phyloP scores from a whole-genome alignment of 1,140 invertebrate genomes.

The Drosophila sulfurigaster region DNA sequence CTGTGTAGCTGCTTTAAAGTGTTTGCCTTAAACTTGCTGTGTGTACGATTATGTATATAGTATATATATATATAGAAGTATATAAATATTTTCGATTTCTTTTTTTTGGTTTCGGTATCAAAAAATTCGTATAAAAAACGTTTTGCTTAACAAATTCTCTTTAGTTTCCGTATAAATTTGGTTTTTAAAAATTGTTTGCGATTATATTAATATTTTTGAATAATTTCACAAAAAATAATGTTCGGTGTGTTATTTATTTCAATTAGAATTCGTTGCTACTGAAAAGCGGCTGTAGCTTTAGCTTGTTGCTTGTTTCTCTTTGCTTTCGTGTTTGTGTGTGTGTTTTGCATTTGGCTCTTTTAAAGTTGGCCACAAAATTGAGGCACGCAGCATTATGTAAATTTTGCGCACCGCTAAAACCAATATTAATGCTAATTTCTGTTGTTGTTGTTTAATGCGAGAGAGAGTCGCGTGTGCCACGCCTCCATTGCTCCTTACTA shows the following conservation, averaged over 20 bases:
- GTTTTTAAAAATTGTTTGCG: slow-evolving; percentile 68
- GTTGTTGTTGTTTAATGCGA: neutral
- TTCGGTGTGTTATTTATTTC: slow-evolving; percentile 38
- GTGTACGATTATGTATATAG: slow-evolving; percentile 47
- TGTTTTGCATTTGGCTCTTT: neutral
- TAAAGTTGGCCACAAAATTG: slow-evolving; percentile 2
- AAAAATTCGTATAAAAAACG: slow-evolving; percentile 80
- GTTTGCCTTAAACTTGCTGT: slow-evolving; percentile 36
- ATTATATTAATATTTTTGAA: slow-evolving; percentile 27
- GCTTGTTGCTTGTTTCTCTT: neutral
- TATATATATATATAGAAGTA: slow-evolving; percentile 64
- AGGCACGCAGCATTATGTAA: slow-evolving; percentile 30
- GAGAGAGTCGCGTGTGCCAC: slow-evolving; percentile 51
- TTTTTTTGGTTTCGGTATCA: slow-evolving; percentile 59
- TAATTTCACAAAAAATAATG: slow-evolving; percentile 45
- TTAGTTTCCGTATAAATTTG: slow-evolving; percentile 65
- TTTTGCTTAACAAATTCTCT: slow-evolving; percentile 73
- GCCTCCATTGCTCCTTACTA: slow-evolving; percentile 36
- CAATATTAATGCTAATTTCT: slow-evolving; percentile 36
- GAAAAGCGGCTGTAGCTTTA: slow-evolving; percentile 11
- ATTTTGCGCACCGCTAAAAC: slow-evolving; percentile 10
- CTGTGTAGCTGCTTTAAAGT: slow-evolving; percentile 38
- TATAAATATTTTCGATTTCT: slow-evolving; percentile 52
- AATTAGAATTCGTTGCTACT: slow-evolving; percentile 10
- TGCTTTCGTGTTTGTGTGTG: neutral